Base-by-base conservation (phyloP, 2,113 vertebrate genomes). In the Periophthalmodon schlosseri region DNA sequence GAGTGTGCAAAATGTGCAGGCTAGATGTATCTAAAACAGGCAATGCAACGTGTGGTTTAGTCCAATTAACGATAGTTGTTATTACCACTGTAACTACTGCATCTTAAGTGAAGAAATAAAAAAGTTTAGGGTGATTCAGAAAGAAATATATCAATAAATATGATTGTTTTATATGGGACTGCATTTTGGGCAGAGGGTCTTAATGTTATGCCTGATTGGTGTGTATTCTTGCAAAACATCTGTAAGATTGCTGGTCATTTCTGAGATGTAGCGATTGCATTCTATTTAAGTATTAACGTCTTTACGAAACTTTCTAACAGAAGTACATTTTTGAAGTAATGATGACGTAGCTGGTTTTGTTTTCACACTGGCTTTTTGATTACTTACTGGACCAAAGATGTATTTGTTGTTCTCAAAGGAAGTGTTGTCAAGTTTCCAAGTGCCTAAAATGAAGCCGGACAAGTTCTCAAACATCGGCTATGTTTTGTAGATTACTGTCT, bases 381-480 rank as follows among this genome's bases (percentile, higher is more conserved):
- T 76, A 86, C 81, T 77, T 85, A 86, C 86, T 49, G 92, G 93
- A 94, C 93, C 94, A 94, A 95, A 94, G 89, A 92, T 85, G 70
- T 90, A 80, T 90, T 88, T 86, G 74, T 90, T 80, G 8, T 86
- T 88, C 79, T 91, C 78, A 92, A 84, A 91, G 86, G 80, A 88
- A 93, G 91, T 89, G 83, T 78, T 88, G 70, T 87, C 85, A 68
- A 86, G 80, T 90, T 92, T 93, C 87, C 85, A 93, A 92, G 94
- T 95, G 94, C 93, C 93, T 95, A 83, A 89, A 91, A 85, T 84
- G 65, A 91, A 87, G 84, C 75, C 73, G 81, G 75, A 78, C 81
- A 89, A 88, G 86, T 91, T 86, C 80, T 76, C 65, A 87, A 74
- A 80, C 76, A 81, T 86, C 69, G 88, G 83, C 73, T 84, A 76